A percentile compares a stretch with the other conserved stretches of the same genome.
phyloP scores from a whole-genome alignment of 2,113 vertebrate genomes.

The Suncus etruscus region DNA sequence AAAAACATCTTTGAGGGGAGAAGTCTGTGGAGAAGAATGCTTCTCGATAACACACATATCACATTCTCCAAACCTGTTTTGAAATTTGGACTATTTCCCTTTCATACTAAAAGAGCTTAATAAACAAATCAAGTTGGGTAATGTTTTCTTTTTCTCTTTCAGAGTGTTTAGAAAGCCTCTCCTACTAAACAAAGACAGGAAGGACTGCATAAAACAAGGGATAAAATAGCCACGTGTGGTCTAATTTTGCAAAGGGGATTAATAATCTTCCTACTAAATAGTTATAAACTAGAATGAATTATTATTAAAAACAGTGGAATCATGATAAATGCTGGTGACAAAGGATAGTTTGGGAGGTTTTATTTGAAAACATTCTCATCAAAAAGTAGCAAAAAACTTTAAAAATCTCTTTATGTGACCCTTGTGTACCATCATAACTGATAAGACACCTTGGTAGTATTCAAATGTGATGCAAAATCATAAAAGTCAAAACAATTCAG shows the following conservation, averaged over 20 bases:
- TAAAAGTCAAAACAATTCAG: slow-evolving; percentile 83
- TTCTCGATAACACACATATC: slow-evolving; percentile 81
- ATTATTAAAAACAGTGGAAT: slow-evolving; percentile 71
- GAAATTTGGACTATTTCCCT: slow-evolving; percentile 85
- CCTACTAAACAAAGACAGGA: slow-evolving; percentile 61
- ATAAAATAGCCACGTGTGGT: slow-evolving; percentile 69
- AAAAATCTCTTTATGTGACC: slow-evolving; percentile 84
- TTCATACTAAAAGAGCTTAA: slow-evolving; percentile 82
- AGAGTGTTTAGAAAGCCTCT: slow-evolving; percentile 66
- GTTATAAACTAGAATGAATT: slow-evolving; percentile 70
- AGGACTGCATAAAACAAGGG: slow-evolving; percentile 64
- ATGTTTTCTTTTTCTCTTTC: slow-evolving; percentile 74
- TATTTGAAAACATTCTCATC: slow-evolving; percentile 82
- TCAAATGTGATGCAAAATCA: slow-evolving; percentile 81
- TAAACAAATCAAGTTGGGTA: slow-evolving; percentile 77
- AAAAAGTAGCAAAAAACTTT: slow-evolving; percentile 84
- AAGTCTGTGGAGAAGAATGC: slow-evolving; percentile 82
- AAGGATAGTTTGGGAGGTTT: slow-evolving; percentile 80
- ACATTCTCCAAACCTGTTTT: slow-evolving; percentile 78
- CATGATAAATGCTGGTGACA: slow-evolving; percentile 76
- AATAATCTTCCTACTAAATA: slow-evolving; percentile 76
- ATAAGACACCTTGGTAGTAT: slow-evolving; percentile 85
- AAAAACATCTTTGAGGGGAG: slow-evolving; percentile 81
- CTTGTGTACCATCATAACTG: slow-evolving; percentile 85
- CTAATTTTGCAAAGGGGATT: slow-evolving; percentile 79